Evolutionary conservation across 2,797 vertebrate species (phyloP).

Genomic region (Tokudaia muenninki): DNA sequence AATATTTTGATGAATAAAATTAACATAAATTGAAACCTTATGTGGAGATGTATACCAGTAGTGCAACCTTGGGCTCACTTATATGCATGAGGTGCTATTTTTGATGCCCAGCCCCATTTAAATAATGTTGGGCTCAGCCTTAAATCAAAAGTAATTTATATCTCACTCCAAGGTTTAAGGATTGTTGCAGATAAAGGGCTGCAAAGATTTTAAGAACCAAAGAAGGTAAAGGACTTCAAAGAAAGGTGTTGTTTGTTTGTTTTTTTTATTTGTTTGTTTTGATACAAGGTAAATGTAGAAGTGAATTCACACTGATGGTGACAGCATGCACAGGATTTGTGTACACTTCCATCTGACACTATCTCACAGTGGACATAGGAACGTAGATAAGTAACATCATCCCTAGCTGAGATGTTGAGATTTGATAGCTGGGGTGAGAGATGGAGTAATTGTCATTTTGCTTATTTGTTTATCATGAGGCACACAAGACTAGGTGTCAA

Average conservation of each 20-base stretch:
- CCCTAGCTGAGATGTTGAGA: too few relatives aligned
- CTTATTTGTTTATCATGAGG: not conserved
- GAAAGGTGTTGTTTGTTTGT: not conserved
- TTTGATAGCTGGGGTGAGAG: not conserved
- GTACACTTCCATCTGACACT: too few relatives aligned
- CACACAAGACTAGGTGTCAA: too few relatives aligned
- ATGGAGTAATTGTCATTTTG: too few relatives aligned
- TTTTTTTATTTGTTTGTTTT: not conserved
- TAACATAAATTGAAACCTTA: not conserved
- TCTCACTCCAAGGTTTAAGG: not conserved
- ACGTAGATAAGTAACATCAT: not conserved
- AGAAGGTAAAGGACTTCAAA: not conserved
- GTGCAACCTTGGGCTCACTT: too few relatives aligned
- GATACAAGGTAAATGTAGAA: not conserved
- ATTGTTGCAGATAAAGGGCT: not conserved
- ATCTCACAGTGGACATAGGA: not conserved
- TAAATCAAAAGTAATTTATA: not conserved
- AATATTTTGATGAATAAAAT: not conserved
- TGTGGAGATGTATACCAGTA: too few relatives aligned
- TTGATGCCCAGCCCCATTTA: not conserved
- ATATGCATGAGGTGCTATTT: not conserved
- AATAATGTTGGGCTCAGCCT: too few relatives aligned
- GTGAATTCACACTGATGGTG: not conserved
- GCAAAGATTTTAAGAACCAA: not conserved
- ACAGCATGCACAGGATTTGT: not conserved